Evolutionary conservation across 2,113 vertebrate genomes (phyloP).

Genomic region (Columba livia): DNA sequence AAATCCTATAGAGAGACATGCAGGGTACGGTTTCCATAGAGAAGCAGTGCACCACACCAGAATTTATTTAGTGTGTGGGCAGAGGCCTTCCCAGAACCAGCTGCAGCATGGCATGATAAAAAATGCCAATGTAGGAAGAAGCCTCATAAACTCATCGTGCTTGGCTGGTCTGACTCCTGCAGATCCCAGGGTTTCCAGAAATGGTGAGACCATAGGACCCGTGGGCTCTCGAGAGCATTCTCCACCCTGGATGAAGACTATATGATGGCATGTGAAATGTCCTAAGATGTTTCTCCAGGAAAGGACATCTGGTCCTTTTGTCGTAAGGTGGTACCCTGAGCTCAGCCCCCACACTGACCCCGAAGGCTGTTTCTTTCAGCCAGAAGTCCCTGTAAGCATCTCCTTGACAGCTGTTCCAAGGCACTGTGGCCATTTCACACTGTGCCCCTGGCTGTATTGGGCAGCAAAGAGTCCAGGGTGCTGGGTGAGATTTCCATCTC

Average conservation of each 20-base stretch:
- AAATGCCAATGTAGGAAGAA: conserved; percentile 7
- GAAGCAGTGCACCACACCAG: conserved; percentile 55
- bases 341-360: background rate
- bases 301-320: background rate
- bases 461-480: background rate
- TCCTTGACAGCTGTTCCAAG: background rate
- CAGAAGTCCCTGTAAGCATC: background rate
- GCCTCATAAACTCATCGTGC: background rate
- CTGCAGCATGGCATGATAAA: conserved; percentile 39
- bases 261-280: rapidly evolving
- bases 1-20: conserved; percentile 57
- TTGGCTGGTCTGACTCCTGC: background rate
- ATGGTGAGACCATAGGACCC: rapidly evolving
- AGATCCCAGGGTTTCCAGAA: background rate
- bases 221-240: background rate
- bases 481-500: background rate
- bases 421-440: background rate
- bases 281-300: background rate
- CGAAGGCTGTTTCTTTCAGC: background rate
- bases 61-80: conserved; percentile 65
- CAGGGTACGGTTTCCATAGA: conserved; percentile 61
- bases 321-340: background rate
- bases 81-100: conserved; percentile 59
- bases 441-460: background rate
- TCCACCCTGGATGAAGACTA: background rate